These are phyloP conservation scores for Drosophila subobscura DNA, from an alignment of 1,140 invertebrate species.

Conservation along the genomic window DNA sequence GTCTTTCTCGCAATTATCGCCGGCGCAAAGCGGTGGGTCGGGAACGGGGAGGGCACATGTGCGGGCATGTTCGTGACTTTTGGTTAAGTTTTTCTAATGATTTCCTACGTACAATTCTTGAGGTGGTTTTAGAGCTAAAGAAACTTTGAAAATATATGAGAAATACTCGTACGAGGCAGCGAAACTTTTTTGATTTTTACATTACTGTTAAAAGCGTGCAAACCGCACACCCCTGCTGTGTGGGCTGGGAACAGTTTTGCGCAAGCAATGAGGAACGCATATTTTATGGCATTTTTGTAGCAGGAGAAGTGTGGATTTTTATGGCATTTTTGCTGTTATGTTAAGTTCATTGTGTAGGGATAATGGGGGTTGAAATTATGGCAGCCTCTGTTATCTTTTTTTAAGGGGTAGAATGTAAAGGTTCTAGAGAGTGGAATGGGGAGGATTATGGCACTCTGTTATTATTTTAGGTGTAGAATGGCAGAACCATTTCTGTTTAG, in stretches of 20 bases:
- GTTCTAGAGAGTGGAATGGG: no score
- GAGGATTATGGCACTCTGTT: no score
- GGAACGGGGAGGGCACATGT: slow-evolving; percentile 20
- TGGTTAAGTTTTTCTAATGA: slow-evolving; percentile 71
- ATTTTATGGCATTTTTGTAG: no score
- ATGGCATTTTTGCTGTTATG: not conserved
- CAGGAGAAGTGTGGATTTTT: no score
- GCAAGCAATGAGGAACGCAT: no score
- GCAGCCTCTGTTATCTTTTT: no score
- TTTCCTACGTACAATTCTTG: slow-evolving; percentile 26
- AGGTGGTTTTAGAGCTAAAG: not conserved
- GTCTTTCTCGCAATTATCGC: slow-evolving; percentile 60
- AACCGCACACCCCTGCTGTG: not conserved
- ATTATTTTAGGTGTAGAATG: no score
- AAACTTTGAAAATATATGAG: slow-evolving; percentile 1
- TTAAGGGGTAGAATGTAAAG: no score
- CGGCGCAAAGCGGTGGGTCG: slow-evolving; percentile 14
- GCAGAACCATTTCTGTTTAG: no score
- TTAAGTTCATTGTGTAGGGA: not conserved
- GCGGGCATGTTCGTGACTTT: slow-evolving; percentile 57
- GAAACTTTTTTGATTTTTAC: slow-evolving; percentile 1
- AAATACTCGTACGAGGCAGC: not conserved
- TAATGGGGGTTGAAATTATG: not conserved
- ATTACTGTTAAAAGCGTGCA: not conserved
- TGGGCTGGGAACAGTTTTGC: slow-evolving; percentile 49